These are phyloP conservation scores for Serilophus lunatus DNA, from an alignment of 2,113 vertebrate species.

Conservation along the genomic window DNA sequence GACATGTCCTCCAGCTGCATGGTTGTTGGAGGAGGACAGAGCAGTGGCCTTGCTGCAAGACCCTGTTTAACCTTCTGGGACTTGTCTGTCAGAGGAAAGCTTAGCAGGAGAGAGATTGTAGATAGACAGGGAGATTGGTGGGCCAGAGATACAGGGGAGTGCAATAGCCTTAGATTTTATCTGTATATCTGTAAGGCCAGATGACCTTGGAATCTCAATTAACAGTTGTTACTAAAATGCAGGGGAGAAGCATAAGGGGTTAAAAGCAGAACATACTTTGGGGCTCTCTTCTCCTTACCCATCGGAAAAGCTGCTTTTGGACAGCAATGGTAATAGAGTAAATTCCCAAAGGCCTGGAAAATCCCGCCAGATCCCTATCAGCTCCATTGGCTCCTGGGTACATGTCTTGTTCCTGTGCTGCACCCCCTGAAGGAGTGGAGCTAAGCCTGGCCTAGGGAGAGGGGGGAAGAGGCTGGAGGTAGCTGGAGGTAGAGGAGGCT, in stretches of 20 bases:
- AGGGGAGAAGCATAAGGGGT: neutral
- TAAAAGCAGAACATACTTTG: neutral
- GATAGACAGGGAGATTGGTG: neutral
- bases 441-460: accelerated
- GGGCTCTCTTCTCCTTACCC: neutral
- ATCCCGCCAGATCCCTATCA: neutral
- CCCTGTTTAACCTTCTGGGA: neutral
- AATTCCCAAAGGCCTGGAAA: neutral
- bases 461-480: neutral
- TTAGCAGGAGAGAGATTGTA: neutral
- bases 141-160: neutral
- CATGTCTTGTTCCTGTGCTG: neutral
- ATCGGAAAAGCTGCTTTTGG: neutral
- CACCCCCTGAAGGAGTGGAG: neutral
- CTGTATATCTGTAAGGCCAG: neutral
- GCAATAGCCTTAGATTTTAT: slow-evolving; percentile 11
- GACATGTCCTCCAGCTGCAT: accelerated
- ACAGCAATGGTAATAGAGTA: neutral
- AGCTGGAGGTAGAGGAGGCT: neutral
- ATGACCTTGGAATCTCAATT: neutral
- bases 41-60: neutral
- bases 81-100: neutral
- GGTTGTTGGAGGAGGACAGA: neutral
- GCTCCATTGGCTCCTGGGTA: neutral
- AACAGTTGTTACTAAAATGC: neutral